Conservation (phyloP, 2,113 vertebrate species). For the Rousettus leschenaultii region DNA sequence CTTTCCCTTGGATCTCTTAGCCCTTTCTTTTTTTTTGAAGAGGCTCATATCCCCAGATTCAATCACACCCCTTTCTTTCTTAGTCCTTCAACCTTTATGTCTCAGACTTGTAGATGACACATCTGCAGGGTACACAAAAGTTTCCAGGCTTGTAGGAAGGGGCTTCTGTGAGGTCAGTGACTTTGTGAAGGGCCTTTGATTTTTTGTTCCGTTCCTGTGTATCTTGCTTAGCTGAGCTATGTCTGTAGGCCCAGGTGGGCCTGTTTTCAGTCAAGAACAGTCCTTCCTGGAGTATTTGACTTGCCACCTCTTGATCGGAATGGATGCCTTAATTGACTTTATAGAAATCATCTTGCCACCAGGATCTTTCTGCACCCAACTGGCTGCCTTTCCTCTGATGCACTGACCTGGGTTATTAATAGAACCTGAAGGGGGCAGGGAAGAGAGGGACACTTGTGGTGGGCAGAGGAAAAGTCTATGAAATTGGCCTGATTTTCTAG, state of each 20-base stretch:
- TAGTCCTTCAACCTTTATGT: neutral
- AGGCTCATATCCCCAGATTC: neutral
- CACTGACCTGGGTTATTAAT: constrained; percentile 48
- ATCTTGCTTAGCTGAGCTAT: neutral
- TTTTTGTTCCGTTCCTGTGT: neutral
- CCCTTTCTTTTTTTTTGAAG: neutral
- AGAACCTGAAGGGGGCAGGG: constrained; percentile 1
- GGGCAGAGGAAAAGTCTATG: neutral
- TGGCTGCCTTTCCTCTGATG: constrained; percentile 47
- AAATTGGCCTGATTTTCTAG: neutral
- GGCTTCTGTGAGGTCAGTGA: neutral
- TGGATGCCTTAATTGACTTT: constrained; percentile 8
- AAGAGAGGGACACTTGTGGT: neutral
- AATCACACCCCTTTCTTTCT: neutral
- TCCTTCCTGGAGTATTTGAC: neutral
- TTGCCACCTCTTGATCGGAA: neutral
- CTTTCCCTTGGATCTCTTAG: neutral
- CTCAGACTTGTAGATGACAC: neutral
- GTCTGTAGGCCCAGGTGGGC: constrained; percentile 1
- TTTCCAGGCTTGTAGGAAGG: neutral
- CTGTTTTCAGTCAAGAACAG: constrained; percentile 50
- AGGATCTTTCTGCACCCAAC: constrained; percentile 22
- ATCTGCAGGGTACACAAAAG: neutral
- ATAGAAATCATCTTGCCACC: constrained; percentile 50
- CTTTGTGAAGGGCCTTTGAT: neutral